Evolutionary conservation across 2,888 invertebrate genomes (phyloP), one percentile per base, ranked within the genome.

Genomic region (Hartigia nigra): DNA sequence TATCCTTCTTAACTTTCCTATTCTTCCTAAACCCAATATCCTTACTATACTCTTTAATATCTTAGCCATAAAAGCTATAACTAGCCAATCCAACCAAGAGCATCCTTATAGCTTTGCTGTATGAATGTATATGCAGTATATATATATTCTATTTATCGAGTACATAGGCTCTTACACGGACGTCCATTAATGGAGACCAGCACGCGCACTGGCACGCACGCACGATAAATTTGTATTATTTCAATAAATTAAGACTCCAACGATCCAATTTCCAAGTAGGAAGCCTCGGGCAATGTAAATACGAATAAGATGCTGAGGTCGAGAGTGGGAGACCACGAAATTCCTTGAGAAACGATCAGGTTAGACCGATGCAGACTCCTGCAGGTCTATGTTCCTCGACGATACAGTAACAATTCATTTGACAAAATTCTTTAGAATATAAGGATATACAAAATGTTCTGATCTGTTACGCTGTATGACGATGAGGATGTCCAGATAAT

Each of bases 151-250:
- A 55, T 55, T 23, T 55, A 55, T 55, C 55, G 9, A 55, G 55
- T 23, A 55, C 23, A 55, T 55, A 55, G 55, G 23, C 55, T 55
- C 55, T 23, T 55, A 55, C 55, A 9, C 14, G 23, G 23, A 55
- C 23, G 14, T 9, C 23, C 55, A 23, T 55, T 55, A 55, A 55
- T 55, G 55, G 55, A 55, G 23, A 5, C 55, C 55, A 55, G 55
- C 55, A 55, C 55, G 55, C 55, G 55, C 55, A 55, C 55, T 23
- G 55, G 55, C 55, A 55, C 55, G 83, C 83, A 77, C 32, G 82
- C 80, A 78, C 83, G 80, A 84, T 84, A 84, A 84, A 84, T 84
- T 82, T 82, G 84, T 74, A 78, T 84, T 84, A 83, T 84, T 83
- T 83, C 83, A 81, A 84, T 84, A 84, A 84, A 84, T 84, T 84